phyloP scores from a whole-genome alignment of 2,797 vertebrate genomes.

The Pteropus rufus region DNA sequence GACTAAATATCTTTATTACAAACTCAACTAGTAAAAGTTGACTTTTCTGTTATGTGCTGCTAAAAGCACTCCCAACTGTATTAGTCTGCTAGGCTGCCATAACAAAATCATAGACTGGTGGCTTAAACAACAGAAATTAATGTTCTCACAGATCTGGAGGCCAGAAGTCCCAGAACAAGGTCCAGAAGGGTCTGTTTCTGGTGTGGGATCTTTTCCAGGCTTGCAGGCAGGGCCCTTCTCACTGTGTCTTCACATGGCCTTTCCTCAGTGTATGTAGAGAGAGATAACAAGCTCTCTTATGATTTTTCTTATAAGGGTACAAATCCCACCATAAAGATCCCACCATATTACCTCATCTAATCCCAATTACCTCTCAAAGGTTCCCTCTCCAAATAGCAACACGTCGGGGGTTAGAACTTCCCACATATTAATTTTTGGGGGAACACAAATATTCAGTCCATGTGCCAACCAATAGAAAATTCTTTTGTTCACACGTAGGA shows the following conservation, averaged over 20 bases:
- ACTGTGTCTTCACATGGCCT: background rate
- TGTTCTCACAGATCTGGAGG: background rate
- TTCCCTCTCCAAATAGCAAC: background rate
- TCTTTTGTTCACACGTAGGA: background rate
- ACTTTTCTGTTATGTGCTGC: slow-evolving; percentile 4
- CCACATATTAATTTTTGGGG: background rate
- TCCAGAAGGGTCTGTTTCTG: background rate
- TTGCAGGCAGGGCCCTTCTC: background rate
- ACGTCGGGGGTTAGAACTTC: background rate
- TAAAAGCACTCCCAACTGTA: background rate
- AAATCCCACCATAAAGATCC: background rate
- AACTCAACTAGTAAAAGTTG: background rate
- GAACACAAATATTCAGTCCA: background rate
- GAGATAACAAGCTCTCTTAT: background rate
- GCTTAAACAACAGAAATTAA: background rate
- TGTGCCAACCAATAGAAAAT: background rate
- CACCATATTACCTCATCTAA: background rate
- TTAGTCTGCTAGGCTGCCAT: background rate
- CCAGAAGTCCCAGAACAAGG: background rate
- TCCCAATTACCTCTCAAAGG: background rate
- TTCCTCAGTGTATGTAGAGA: background rate
- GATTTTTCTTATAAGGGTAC: background rate
- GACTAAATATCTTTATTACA: background rate
- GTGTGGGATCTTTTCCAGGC: background rate
- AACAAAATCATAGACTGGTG: background rate